Evolutionary conservation across 2,797 vertebrate genomes (phyloP).

Genomic region (Tarsius wallacei): DNA sequence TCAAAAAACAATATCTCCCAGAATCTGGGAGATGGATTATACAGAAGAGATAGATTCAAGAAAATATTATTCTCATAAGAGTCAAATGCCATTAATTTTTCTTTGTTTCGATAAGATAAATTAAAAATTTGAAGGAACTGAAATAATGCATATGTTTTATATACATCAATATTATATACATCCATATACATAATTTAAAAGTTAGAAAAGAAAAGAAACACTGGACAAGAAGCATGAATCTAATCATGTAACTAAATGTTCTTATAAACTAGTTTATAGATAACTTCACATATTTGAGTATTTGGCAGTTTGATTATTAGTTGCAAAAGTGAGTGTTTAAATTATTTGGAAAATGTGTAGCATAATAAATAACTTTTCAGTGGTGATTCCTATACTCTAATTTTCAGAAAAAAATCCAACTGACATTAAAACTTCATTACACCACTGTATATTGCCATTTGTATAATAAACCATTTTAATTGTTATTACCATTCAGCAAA

Average conservation of each 20-base stretch:
- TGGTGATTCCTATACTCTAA: background rate
- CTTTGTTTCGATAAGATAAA: slow-evolving; percentile 20
- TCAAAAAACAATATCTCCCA: background rate
- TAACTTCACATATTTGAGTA: slow-evolving; percentile 5
- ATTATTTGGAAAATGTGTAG: slow-evolving; percentile 37
- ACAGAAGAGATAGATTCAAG: background rate
- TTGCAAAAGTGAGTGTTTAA: slow-evolving; percentile 6
- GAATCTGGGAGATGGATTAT: background rate
- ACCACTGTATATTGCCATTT: background rate
- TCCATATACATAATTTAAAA: background rate
- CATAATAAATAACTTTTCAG: slow-evolving; percentile 24
- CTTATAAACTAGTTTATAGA: background rate
- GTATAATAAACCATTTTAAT: slow-evolving; percentile 24
- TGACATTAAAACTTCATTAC: background rate
- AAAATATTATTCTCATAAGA: background rate
- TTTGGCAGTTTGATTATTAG: slow-evolving; percentile 28
- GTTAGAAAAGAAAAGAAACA: background rate
- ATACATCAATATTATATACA: background rate
- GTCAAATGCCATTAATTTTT: background rate
- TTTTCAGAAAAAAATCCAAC: slow-evolving; percentile 7
- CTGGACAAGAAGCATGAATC: background rate
- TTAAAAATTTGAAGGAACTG: slow-evolving; percentile 23
- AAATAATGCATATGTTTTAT: background rate
- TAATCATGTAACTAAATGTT: background rate
- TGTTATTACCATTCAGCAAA: background rate